Conservation (phyloP, 2,797 vertebrate species). For the Eulemur rubriventer region DNA sequence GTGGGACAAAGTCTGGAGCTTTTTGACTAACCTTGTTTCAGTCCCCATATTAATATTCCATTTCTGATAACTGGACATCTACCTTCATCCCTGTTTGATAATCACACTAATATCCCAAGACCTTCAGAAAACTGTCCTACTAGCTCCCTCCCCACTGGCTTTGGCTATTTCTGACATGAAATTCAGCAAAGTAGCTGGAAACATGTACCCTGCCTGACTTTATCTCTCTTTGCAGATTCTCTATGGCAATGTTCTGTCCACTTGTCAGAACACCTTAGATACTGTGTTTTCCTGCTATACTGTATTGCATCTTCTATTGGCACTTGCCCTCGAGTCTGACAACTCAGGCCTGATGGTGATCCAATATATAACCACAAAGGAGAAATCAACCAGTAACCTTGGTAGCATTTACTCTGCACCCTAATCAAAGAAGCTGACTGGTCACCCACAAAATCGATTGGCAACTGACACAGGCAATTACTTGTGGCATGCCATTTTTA, state of each 20-base stretch:
- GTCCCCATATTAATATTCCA: not conserved
- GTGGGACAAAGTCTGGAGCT: not conserved
- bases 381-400: constrained; percentile 63
- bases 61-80: not conserved
- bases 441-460: constrained; percentile 68
- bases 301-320: not conserved
- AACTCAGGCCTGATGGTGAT: constrained; percentile 12
- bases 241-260: not conserved
- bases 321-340: constrained; percentile 15
- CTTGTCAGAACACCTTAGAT: not conserved
- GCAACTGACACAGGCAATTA: constrained; percentile 70
- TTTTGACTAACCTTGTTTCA: not conserved
- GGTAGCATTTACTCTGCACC: constrained; percentile 49
- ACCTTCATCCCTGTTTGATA: not conserved
- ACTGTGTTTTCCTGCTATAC: not conserved
- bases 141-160: not conserved
- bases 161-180: not conserved
- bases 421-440: constrained; percentile 65
- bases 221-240: not conserved
- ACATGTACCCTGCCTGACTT: not conserved
- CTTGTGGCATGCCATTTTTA: constrained; percentile 57
- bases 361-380: constrained; percentile 61
- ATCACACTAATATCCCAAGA: not conserved
- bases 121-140: not conserved
- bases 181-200: not conserved